Base-by-base conservation (phyloP, 2,888 invertebrate species). In the Therioaphis trifolii region DNA sequence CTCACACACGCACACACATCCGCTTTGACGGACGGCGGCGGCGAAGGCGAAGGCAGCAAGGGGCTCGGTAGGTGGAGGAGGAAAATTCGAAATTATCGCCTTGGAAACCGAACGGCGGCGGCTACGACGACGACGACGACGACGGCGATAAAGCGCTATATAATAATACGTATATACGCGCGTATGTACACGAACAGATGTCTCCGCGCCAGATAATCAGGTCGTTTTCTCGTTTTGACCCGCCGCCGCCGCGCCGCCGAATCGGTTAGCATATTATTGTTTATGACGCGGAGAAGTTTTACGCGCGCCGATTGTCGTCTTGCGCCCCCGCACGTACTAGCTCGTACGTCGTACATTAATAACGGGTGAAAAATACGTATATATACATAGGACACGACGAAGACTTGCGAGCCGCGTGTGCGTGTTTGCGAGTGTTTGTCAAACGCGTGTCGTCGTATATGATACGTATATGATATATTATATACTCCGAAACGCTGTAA, bases 71-170 rank as follows among this genome's bases (percentile, higher is more conserved):
- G 7, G 35, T 35, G 35, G n/a, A 3, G 35, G 75, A 11, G 43
- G 43, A 29, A 66, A 27, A 46, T 35, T 46, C 46, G 72, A 80
- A 80, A 80, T 63, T 46, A 80, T 80, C 80, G 72, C 80, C 80
- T 80, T 80, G 80, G 80, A 80, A 80, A 80, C 80, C 80, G 82
- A 82, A 61, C 74, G 71, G 14, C 74, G 58, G 52, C 55, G 27
- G 4, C 43, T 11, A 58, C 18, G 24, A 24, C 7, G 35, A 27
- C 0, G 24, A 46, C 15, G 24, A 35, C 12, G 66, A 43, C 11
- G 76, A n/a, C 46, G 49, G n/a, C 43, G 58, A 61, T 66, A 77
- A 77, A 58, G 40, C 58, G 15, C 14, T 9, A 43, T 12, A 58
- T 63, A 35, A 58, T 58, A 21, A 9, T 52, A 27, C 15, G 18